Conservation (phyloP, 2,797 vertebrate genomes). For the Siniperca obscura region DNA sequence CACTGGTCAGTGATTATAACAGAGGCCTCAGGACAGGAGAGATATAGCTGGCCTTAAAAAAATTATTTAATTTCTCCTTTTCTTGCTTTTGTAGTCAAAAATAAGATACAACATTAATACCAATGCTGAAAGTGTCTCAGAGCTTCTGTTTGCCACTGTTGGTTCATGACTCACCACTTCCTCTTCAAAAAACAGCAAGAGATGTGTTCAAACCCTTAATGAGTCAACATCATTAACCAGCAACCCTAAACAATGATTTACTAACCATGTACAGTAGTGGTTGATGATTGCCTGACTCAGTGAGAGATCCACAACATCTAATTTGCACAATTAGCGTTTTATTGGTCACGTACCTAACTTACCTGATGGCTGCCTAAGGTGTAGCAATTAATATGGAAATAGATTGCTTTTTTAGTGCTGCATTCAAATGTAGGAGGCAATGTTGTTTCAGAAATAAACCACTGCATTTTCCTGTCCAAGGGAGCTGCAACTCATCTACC, state of each 20-base stretch:
- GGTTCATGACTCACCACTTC: conserved; percentile 48
- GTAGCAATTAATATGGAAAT: conserved; percentile 43
- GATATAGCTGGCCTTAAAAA: conserved; percentile 28
- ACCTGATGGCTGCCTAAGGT: conserved; percentile 53
- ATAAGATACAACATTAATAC: conserved; percentile 5
- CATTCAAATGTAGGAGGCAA: conserved; percentile 14
- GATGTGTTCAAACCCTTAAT: conserved; percentile 45
- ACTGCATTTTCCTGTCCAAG: conserved; percentile 26
- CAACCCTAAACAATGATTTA: conserved; percentile 56
- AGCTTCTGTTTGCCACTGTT: conserved; percentile 14
- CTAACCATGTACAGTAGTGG: conserved; percentile 47
- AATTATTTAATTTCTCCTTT: conserved; percentile 14
- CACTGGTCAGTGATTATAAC: conserved; percentile 74
- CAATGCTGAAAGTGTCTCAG: neutral
- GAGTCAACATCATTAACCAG: conserved; percentile 65
- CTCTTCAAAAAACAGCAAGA: conserved; percentile 42
- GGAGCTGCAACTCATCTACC: conserved; percentile 48
- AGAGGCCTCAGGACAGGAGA: conserved; percentile 49
- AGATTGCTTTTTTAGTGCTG: conserved; percentile 8
- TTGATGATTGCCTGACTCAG: conserved; percentile 61
- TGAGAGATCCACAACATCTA: conserved; percentile 60
- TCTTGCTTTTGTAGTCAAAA: conserved; percentile 17
- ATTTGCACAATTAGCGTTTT: conserved; percentile 70
- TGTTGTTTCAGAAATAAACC: conserved; percentile 20
- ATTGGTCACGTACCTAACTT: conserved; percentile 56